These are phyloP conservation scores for Lumbricus terrestris DNA, from an alignment of 2,888 invertebrate species.

Conservation along the genomic window DNA sequence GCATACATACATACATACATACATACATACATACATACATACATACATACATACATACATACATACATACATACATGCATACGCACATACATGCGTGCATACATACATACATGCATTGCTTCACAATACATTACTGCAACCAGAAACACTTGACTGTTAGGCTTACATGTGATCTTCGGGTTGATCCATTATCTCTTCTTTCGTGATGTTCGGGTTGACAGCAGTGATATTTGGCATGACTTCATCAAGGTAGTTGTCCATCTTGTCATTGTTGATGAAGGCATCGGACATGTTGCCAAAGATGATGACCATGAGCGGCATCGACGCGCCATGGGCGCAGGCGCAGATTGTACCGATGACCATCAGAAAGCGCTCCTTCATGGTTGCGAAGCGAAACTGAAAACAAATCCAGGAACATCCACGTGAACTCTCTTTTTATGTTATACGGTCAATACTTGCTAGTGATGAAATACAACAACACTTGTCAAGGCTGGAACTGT, in stretches of 20 bases:
- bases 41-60: no score
- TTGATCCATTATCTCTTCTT: neutral
- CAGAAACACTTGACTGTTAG: neutral
- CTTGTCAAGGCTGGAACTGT: no score
- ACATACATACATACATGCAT: no score
- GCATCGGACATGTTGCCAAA: slow-evolving; percentile 56
- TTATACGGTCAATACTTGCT: neutral
- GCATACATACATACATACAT: no score
- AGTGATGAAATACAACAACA: neutral
- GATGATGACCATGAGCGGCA: slow-evolving; percentile 55
- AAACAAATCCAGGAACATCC: neutral
- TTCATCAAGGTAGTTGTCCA: neutral
- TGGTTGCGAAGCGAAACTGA: slow-evolving; percentile 53
- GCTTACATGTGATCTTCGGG: neutral
- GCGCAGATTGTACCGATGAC: slow-evolving; percentile 49
- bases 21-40: no score
- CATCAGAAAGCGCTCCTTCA: slow-evolving; percentile 49
- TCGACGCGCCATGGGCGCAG: slow-evolving; percentile 46
- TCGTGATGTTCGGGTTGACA: neutral
- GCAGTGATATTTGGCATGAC: neutral
- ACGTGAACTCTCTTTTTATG: neutral
- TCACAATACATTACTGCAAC: no score
- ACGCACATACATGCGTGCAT: no score
- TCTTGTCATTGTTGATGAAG: slow-evolving; percentile 43
- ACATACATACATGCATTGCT: no score